Evolutionary conservation across 2,797 vertebrate genomes (phyloP), one percentile per base, ranked within the genome.

Genomic region (Alcedo quadribrachys): DNA sequence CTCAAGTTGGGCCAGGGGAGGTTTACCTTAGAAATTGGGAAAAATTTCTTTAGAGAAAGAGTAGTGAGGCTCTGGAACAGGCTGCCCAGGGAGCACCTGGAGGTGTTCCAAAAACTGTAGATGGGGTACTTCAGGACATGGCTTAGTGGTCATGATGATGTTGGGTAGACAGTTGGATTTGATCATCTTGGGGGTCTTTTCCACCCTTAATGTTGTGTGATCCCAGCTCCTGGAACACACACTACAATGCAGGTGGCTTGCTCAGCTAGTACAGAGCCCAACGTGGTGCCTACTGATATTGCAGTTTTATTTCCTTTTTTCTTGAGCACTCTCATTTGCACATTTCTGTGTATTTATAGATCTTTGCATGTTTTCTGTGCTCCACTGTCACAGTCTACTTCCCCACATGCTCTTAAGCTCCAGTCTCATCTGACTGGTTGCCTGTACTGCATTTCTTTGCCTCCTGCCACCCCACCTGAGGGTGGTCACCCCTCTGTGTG

Each of bases 291-390:
- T 81, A 57, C 20, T 66, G 55, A n/a, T 17, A 62, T 13, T 67
- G 69, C 15, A 40, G 48, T 69, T 90, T 90, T 10, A 18, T n/a
- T 96, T 92, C 78, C 71, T 81, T 79, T 87, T 78, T 43, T 90
- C 61, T 80, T 51, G 33, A 11, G 53, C 1, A 9, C 63, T 82
- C 81, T 61, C 33, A 70, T 81, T 81, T 90, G 67, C 74, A 63
- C 16, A 0, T 76, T 84, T 76, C 27, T 73, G 5, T 35, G 15
- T 55, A 37, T 73, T 48, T 73, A 20, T 42, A 1, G 61, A 20
- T 42, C 46, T 57, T 85, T 7, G 6, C 24, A 37, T 13, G 20
- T 33, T 14, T 60, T 37, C 30, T 27, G 24, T 66, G 32, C 57
- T 50, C 32, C 7, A 3, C 45, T 24, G 13, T 50, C 32, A 68